Evolutionary conservation across 2,888 invertebrate species (phyloP).

Genomic region (Seira sanloemensis): DNA sequence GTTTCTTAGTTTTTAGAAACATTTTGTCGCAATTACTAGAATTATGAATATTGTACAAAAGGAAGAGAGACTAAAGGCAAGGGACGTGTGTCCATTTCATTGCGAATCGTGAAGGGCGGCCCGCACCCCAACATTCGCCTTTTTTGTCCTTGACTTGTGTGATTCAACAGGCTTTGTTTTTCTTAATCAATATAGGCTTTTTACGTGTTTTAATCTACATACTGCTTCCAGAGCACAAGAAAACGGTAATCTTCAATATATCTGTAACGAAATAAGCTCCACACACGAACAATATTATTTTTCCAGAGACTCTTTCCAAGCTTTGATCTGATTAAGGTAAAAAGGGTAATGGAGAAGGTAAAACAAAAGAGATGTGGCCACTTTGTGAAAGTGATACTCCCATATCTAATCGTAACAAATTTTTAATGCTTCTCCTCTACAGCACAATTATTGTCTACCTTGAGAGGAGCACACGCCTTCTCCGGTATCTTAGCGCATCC

Average conservation of each 20-base stretch:
- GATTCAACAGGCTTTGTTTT: constrained; percentile 10
- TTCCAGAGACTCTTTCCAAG: background rate
- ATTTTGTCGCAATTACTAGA: too few species aligned
- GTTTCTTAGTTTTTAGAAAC: too few species aligned
- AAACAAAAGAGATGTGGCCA: constrained; percentile 12
- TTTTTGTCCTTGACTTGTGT: background rate
- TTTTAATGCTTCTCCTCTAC: constrained; percentile 11
- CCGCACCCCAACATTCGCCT: background rate
- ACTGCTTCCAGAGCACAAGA: background rate
- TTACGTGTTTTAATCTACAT: background rate
- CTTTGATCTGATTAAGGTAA: background rate
- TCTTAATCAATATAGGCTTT: background rate
- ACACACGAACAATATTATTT: background rate
- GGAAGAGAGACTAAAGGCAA: background rate
- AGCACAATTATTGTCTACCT: background rate
- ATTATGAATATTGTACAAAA: too few species aligned
- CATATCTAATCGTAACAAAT: background rate
- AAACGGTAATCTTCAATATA: background rate
- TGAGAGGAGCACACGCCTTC: background rate
- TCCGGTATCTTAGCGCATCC: constrained; percentile 16
- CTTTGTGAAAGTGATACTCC: constrained; percentile 4
- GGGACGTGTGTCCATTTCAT: background rate
- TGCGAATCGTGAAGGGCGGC: background rate
- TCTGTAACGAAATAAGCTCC: background rate
- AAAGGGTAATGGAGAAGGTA: constrained; percentile 2